Base-by-base conservation (phyloP, 2,797 vertebrate genomes). In the Etheostoma nigrum region DNA sequence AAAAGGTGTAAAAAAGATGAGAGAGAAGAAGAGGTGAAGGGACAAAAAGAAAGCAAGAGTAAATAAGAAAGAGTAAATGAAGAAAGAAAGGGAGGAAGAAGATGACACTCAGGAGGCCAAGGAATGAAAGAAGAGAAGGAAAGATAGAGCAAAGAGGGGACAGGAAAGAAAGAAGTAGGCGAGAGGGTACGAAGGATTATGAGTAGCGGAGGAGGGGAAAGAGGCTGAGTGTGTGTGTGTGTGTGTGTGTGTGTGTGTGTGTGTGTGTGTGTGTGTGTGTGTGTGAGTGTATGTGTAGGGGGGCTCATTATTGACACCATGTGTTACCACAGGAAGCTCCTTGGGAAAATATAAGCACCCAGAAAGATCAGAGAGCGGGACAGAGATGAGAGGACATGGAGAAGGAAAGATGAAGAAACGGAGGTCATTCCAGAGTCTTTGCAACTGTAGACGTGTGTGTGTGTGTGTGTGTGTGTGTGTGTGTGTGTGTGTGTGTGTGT, bases 321-420 rank as follows among this genome's bases (percentile, higher is more conserved):
- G 90, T 94, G 93, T 92, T 90, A 88, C 88, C 89, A 88, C 90
- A 93, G 92, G 91, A 94, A 92, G 90, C 84, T 87, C 81, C 84
- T 62, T 82, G 81, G 83, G 85, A 92, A 88, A 86, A 91, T 90
- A 89, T 67, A 90, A 85, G 88, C 85, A 89, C 73, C 84, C 65
- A 66, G 67, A 85, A 83, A 92, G 90, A 90, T 91, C 89, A 91
- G 86, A 90, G 82, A 81, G 78, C 51, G 11, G 64, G 76, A 63
- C n/a, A 62, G 54, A 86, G 74, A 81, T 55, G 83, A 84, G 75
- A 77, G 80, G 67, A 74, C 66, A 67, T 0, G 44, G 60, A 83
- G 48, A 44, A 68, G 65, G 65, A 63, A 33, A 72, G 79, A 86
- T 58, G 57, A 72, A 84, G 76, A 84, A 77, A 69, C 27, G 0